phyloP scores from a whole-genome alignment of 2,113 vertebrate species.

The Trematocara variabile region DNA sequence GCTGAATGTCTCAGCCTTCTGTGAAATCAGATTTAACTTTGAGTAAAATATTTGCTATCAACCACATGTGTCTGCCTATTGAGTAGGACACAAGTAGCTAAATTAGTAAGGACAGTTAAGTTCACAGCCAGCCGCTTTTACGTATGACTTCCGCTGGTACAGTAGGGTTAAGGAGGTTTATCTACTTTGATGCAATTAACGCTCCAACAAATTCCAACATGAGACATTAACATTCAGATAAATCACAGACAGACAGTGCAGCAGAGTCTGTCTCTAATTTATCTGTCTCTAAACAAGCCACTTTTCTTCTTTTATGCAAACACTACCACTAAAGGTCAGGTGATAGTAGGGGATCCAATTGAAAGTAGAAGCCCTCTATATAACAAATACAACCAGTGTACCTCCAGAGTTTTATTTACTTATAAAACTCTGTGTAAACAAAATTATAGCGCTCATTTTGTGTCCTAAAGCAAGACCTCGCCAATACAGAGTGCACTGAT shows the following conservation, averaged over 20 bases:
- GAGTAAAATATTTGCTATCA: not conserved
- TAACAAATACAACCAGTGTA: not conserved
- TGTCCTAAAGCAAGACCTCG: not conserved
- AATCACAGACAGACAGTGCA: not conserved
- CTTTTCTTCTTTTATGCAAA: not conserved
- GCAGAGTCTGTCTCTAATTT: constrained; percentile 6
- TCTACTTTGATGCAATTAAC: constrained; percentile 8
- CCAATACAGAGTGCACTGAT: not conserved
- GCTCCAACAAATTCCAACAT: not conserved
- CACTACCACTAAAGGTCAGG: not conserved
- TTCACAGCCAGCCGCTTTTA: not conserved
- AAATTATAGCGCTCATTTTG: not conserved
- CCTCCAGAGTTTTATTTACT: not conserved
- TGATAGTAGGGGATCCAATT: not conserved
- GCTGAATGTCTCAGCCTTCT: not conserved
- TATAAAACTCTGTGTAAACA: not conserved
- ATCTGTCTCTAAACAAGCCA: not conserved
- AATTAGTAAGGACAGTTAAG: not conserved
- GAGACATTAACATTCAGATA: not conserved
- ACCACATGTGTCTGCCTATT: not conserved
- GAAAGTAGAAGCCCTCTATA: not conserved
- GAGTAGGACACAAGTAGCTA: not conserved
- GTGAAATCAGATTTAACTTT: not conserved
- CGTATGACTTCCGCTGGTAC: not conserved
- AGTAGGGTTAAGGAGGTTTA: not conserved